Evolutionary conservation across 2,888 invertebrate genomes (phyloP), one percentile per base, ranked within the genome.

Genomic region (Nomada ferruginata): DNA sequence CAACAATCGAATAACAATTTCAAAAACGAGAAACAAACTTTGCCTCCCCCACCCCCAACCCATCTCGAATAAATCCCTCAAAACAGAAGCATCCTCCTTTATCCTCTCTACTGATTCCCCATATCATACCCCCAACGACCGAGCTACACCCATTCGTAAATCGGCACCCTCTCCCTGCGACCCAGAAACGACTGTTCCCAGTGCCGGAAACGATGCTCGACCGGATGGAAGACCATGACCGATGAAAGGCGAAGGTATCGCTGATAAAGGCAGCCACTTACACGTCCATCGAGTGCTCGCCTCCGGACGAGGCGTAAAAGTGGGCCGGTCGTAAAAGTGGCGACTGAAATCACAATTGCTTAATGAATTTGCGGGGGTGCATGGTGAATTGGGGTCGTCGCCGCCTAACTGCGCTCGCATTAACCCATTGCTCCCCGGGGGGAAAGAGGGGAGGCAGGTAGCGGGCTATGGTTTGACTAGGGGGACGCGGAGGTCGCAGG

Each of bases 271-370:
- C 70, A 29, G 70, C 53, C 23, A 59, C 55, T 85, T 73, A 64
- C 65, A 44, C 68, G 50, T 20, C 26, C 70, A 63, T 75, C 75
- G 59, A 29, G 71, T 66, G 65, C 77, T 42, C 68, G 61, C 52
- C 77, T 84, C 69, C 75, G 69, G 63, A 68, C 55, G 55, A 75
- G 44, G 29, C n/a, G 75, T 84, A 89, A 85, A 89, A 87, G 72
- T 77, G 76, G 81, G 76, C 83, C 73, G 63, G 64, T 66, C 76
- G 82, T 86, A 87, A 87, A 82, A 87, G 82, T 84, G 87, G 61
- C 70, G 83, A 74, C 87, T 85, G 83, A 89, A 89, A 90, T 90
- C 89, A 84, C 89, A 87, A 90, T 90, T 84, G 87, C 89, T 89
- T 88, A 90, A 90, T 90, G 89, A 88, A 90, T 87, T 87, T 84